These are phyloP conservation scores for Temnothorax nylanderi DNA, from an alignment of 1,140 invertebrate genomes.

Conservation along the genomic window DNA sequence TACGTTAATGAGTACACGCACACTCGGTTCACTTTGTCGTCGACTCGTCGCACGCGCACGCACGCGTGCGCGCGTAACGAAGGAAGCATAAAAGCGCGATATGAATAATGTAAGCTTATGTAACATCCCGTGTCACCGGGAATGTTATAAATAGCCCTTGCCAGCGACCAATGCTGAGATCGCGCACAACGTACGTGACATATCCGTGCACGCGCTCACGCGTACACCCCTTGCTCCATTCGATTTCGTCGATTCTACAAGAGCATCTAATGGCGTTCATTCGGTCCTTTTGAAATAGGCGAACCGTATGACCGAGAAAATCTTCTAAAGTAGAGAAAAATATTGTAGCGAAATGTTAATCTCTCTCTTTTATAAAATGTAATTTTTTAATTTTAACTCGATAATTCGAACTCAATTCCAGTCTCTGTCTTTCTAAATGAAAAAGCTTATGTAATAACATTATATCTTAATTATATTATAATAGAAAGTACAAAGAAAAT, in stretches of 20 bases:
- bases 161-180: slow-evolving; percentile 53
- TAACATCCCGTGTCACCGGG: slow-evolving; percentile 70
- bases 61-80: slow-evolving; percentile 50
- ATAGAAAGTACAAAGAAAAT: background rate
- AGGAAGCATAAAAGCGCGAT: slow-evolving; percentile 73
- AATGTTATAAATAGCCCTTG: slow-evolving; percentile 66
- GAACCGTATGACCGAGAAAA: background rate
- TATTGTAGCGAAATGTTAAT: background rate
- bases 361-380: background rate
- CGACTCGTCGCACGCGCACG: slow-evolving; percentile 7
- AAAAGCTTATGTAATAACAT: background rate
- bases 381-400: background rate
- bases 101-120: slow-evolving; percentile 78
- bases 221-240: background rate
- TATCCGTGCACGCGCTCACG: background rate
- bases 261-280: background rate
- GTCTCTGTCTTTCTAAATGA: background rate
- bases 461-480: background rate
- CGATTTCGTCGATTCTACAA: background rate
- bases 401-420: background rate
- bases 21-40: background rate
- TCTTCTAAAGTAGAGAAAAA: background rate
- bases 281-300: background rate
- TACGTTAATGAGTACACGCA: background rate
- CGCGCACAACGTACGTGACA: slow-evolving; percentile 38